Conservation (phyloP, 2,113 vertebrate species). For the Lycaon pictus region DNA sequence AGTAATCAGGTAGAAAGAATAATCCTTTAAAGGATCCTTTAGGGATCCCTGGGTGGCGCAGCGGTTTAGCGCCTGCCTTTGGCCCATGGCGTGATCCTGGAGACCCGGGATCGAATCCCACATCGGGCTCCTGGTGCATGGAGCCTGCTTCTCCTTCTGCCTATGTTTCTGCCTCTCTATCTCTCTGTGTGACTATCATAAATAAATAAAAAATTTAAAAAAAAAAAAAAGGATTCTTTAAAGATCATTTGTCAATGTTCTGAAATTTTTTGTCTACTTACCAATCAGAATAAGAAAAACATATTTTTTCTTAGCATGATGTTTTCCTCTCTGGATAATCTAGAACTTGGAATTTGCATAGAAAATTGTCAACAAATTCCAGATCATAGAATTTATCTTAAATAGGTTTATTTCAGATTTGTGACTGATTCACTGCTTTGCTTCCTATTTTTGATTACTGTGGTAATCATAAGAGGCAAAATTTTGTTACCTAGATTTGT, state of each 20-base stretch:
- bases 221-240: not conserved
- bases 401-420: slow-evolving; percentile 35
- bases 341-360: not conserved
- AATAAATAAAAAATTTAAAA: no score
- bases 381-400: not conserved
- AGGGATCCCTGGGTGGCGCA: not conserved
- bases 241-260: not conserved
- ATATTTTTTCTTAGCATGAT: not conserved
- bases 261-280: not conserved
- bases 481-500: slow-evolving; percentile 19
- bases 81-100: no score
- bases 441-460: slow-evolving; percentile 24
- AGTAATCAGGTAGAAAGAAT: not conserved
- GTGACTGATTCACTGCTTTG: not conserved
- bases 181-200: no score
- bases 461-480: slow-evolving; percentile 38
- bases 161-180: no score
- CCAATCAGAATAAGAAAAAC: not conserved
- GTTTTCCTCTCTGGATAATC: slow-evolving; percentile 4
- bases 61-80: no score
- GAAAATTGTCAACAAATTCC: not conserved
- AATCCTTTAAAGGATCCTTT: slow-evolving; percentile 11
- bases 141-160: no score
- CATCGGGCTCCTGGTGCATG: no score
- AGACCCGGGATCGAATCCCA: no score